phyloP scores from a whole-genome alignment of 1,140 invertebrate genomes.

The Diprion similis region DNA sequence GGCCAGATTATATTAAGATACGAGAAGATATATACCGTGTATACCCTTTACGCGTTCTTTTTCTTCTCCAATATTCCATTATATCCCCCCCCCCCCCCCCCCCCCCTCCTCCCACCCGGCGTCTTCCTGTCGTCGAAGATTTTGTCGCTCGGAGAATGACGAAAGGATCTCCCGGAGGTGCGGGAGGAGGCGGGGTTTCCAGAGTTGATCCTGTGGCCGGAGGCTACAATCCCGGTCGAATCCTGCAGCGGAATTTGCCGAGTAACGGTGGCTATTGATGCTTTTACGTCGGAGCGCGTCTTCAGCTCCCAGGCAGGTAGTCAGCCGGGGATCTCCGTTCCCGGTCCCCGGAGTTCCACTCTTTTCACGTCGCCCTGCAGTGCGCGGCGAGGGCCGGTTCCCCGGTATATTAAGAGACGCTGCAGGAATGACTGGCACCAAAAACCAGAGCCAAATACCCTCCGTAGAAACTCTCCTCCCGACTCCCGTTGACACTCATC shows the following conservation, averaged over 20 bases:
- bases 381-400: slow-evolving; percentile 23
- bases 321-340: slow-evolving; percentile 1
- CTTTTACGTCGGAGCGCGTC: slow-evolving; percentile 25
- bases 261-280: slow-evolving; percentile 38
- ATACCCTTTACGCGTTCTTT: too few species aligned
- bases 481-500: slow-evolving; percentile 26
- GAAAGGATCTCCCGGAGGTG: background rate
- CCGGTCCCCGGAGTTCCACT: background rate
- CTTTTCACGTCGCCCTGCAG: slow-evolving; percentile 29
- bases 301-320: slow-evolving; percentile 16
- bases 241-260: slow-evolving; percentile 33
- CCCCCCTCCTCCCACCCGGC: background rate
- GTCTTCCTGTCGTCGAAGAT: background rate
- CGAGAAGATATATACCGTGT: too few species aligned
- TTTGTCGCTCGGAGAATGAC: background rate
- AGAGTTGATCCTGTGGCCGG: too few species aligned
- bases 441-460: background rate
- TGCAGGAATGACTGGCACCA: background rate
- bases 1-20: too few species aligned
- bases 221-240: slow-evolving; percentile 12
- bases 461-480: background rate
- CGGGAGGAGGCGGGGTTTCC: background rate
- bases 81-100: too few species aligned
- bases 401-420: background rate
- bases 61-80: too few species aligned